Conservation (phyloP, 2,113 vertebrate genomes). For the Malurus melanocephalus region DNA sequence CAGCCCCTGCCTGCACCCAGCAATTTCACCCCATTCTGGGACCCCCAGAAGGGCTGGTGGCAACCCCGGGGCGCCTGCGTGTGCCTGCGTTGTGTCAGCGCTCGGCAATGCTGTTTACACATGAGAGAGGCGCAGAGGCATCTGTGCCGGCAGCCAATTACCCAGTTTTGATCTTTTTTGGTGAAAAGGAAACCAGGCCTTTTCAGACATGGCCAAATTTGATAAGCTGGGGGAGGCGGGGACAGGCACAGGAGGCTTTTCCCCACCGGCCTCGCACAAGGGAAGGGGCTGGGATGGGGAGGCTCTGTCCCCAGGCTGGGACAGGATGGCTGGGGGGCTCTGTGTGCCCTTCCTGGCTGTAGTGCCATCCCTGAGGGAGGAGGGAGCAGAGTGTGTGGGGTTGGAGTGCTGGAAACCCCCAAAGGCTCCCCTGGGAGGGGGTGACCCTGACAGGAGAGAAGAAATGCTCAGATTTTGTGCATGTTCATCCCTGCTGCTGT, state of each 20-base stretch:
- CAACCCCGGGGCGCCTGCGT: neutral
- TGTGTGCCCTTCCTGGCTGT: fast-evolving
- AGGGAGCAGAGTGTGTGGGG: fast-evolving
- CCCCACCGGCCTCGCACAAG: fast-evolving
- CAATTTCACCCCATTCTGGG: fast-evolving
- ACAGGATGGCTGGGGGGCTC: fast-evolving
- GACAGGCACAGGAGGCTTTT: neutral
- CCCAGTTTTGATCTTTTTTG: constrained; percentile 72
- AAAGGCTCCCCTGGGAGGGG: neutral
- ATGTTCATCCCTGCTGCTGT: neutral
- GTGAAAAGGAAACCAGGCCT: constrained; percentile 67
- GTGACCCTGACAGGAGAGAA: neutral
- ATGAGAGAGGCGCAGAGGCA: constrained; percentile 64
- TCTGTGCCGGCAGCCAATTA: constrained; percentile 57
- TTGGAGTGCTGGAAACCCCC: fast-evolving
- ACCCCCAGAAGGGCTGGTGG: neutral
- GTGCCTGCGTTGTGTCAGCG: constrained; percentile 58
- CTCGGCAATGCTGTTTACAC: constrained; percentile 68
- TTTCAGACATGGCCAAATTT: constrained; percentile 63
- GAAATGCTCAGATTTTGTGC: fast-evolving
- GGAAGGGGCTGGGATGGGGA: neutral
- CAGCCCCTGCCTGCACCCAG: neutral
- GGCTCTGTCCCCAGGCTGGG: neutral
- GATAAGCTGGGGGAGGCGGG: constrained; percentile 35
- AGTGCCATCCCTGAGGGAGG: neutral